These are phyloP conservation scores for Myripristis jacobus DNA, from an alignment of 2,797 vertebrate species.

Conservation along the genomic window DNA sequence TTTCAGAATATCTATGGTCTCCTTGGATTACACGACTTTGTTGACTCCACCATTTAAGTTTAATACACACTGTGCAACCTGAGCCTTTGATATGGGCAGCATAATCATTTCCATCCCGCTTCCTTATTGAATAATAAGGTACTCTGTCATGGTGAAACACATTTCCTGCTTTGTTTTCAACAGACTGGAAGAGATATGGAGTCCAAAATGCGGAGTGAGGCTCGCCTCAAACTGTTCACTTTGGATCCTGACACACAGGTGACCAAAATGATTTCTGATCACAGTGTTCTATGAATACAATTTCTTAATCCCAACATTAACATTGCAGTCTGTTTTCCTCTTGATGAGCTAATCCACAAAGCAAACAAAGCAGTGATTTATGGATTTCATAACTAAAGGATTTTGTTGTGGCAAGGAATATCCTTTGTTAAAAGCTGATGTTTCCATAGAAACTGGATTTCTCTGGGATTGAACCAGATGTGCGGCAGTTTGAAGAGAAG, in stretches of 20 bases:
- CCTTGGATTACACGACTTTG: too few species aligned
- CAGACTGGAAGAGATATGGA: constrained; percentile 94
- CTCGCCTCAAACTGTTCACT: constrained; percentile 92
- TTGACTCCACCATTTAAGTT: too few species aligned
- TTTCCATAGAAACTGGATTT: constrained; percentile 92
- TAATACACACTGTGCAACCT: too few species aligned
- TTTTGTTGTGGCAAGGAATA: not conserved
- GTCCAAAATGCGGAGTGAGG: constrained; percentile 93
- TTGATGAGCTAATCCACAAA: not conserved
- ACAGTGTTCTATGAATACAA: not conserved
- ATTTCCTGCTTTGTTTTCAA: constrained; percentile 51
- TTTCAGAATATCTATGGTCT: too few species aligned
- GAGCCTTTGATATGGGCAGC: not conserved
- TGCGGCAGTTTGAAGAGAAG: constrained; percentile 96
- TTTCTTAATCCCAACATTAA: not conserved
- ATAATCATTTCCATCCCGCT: not conserved
- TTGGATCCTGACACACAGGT: constrained; percentile 98
- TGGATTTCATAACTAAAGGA: not conserved
- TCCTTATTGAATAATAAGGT: not conserved
- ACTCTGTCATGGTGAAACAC: not conserved
- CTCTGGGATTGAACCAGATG: constrained; percentile 90
- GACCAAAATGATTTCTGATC: constrained; percentile 34
- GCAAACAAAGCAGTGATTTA: not conserved
- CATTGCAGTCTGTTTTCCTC: not conserved
- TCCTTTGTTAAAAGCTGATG: constrained; percentile 18